Base-by-base conservation (phyloP, 2,113 vertebrate species). In the Tor tambroides region DNA sequence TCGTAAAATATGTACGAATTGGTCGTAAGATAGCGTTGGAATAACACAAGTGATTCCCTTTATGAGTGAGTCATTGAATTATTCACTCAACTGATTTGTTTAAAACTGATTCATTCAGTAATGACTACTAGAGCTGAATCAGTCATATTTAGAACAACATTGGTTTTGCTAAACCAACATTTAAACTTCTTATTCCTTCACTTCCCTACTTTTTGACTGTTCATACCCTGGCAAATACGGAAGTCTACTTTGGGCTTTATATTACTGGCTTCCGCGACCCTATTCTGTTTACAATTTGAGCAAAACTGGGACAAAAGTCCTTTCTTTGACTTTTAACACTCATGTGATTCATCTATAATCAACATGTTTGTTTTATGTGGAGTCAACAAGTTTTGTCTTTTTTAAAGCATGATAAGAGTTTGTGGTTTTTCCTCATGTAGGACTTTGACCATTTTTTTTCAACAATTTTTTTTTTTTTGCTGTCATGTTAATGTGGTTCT, bases 261-360 rank as follows among this genome's bases (percentile, higher is more conserved):
- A 59, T 23, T 23, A 23, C 0, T 59, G 77, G 15, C 32, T 35
- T 61, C 17, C 26, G 0, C n/a, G n/a, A 63, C 35, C 19, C 35
- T 41, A 35, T 23, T 65, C 6, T 11, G 56, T 63, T 43, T 43
- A 43, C 35, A 43, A 19, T 30, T 30, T 63, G 35, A 65, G 15
- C 12, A 30, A 67, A 83, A 54, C 41, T 49, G 26, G 54, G 49
- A 17, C 26, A 19, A 77, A 56, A 56, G 41, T 38, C 14, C 4
- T 56, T 76, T 14, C 23, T 23, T 56, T 61, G 79, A 38, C 59
- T 79, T 90, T 78, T 90, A 63, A 78, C 76, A 88, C 80, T 77
- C 71, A 67, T 54, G 26, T 49, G 71, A 51, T 54, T 26, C 56
- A 63, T 83, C 78, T 75, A 74, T 30, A 87, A 49, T 74, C 49